These are phyloP conservation scores for Catocala fraxini DNA, from an alignment of 2,888 invertebrate species.

Conservation along the genomic window DNA sequence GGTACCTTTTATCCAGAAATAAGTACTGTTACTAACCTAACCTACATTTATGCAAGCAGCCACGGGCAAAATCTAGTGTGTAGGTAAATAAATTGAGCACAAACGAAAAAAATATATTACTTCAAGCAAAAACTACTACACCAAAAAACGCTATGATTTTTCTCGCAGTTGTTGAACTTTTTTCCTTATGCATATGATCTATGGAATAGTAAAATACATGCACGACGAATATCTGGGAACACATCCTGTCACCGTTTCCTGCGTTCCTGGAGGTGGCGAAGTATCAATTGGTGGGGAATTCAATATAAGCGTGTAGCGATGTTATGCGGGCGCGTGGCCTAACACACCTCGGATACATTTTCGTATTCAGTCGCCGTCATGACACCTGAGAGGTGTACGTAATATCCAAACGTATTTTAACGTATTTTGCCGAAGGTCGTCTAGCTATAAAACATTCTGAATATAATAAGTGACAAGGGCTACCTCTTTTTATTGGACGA, in stretches of 20 bases:
- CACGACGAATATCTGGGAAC: conserved; percentile 57
- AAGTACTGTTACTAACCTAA: too few relatives aligned
- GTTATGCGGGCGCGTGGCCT: conserved; percentile 64
- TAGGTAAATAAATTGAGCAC: too few relatives aligned
- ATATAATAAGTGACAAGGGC: conserved; percentile 10
- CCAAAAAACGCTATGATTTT: background rate
- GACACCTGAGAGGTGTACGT: conserved; percentile 65
- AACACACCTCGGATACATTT: conserved; percentile 43
- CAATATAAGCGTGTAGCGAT: conserved; percentile 67
- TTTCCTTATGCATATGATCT: conserved; percentile 14
- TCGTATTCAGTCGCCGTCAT: conserved; percentile 70
- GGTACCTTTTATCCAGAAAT: too few relatives aligned
- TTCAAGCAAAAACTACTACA: background rate
- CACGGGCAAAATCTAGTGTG: too few relatives aligned
- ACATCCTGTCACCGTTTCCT: conserved; percentile 74
- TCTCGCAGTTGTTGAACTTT: background rate
- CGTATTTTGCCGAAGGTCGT: conserved; percentile 55
- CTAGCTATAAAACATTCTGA: conserved; percentile 13
- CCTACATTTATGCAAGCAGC: too few relatives aligned
- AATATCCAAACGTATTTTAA: conserved; percentile 65
- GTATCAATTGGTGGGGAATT: conserved; percentile 80
- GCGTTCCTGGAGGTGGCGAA: conserved; percentile 71
- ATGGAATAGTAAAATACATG: conserved; percentile 41
- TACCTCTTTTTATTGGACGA: conserved; percentile 5
- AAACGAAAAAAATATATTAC: background rate